phyloP scores from a whole-genome alignment of 2,113 vertebrate species.

The Atractosteus spatula region DNA sequence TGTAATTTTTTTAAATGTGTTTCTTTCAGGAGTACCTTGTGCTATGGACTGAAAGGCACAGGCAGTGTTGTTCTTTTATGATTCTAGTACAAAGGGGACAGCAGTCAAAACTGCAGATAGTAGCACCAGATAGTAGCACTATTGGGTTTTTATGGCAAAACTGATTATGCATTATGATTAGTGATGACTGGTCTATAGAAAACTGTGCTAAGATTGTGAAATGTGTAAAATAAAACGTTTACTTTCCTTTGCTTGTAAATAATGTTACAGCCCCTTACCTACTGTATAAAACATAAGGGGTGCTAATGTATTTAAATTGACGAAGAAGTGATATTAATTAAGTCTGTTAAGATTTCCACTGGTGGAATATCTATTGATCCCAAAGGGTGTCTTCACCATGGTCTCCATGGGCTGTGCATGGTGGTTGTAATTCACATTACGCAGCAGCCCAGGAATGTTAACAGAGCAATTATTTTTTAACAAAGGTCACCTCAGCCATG shows the following conservation, averaged over 20 bases:
- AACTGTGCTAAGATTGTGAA: no score
- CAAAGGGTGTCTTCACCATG: neutral
- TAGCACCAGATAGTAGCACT: no score
- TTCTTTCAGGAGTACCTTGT: no score
- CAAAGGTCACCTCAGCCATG: slow-evolving; percentile 68
- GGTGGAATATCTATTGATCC: neutral
- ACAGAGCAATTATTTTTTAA: slow-evolving; percentile 72
- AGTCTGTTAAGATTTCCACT: neutral
- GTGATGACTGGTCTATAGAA: no score
- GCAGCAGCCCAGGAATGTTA: slow-evolving; percentile 31
- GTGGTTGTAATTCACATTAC: neutral
- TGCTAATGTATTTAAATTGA: neutral
- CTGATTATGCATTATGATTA: no score
- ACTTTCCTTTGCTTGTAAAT: no score
- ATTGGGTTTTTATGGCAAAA: no score
- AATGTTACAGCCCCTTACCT: no score
- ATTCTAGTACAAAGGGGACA: slow-evolving; percentile 45
- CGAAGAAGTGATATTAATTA: neutral
- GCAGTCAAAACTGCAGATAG: no score
- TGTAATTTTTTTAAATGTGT: no score
- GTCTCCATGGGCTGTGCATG: neutral
- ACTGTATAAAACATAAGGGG: neutral
- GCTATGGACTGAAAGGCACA: neutral
- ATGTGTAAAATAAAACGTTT: neutral
- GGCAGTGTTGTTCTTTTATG: slow-evolving; percentile 45